phyloP scores from a whole-genome alignment of 2,797 vertebrate species.

The Nannoperca australis region DNA sequence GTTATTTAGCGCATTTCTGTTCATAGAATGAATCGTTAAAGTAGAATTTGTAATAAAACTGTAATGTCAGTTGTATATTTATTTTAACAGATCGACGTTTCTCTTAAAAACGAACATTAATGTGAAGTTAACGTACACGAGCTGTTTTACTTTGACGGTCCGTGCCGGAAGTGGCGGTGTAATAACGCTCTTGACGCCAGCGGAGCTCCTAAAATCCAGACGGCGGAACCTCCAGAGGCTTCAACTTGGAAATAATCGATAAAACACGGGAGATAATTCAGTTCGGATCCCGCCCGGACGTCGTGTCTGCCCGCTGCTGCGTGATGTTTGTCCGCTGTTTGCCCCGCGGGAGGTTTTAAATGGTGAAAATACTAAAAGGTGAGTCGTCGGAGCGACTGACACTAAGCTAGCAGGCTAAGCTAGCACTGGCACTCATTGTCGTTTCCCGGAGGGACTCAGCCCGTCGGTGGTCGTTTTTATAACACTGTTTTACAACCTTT shows the following conservation, averaged over 20 bases:
- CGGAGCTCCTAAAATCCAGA: background rate
- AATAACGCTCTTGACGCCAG: background rate
- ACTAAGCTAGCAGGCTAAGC: conserved; percentile 62
- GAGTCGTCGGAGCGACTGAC: conserved; percentile 37
- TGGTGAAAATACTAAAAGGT: conserved; percentile 57
- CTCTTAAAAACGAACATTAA: rapidly evolving
- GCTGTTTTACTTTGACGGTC: conserved; percentile 33
- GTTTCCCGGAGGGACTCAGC: conserved; percentile 55
- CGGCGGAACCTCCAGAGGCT: conserved; percentile 18
- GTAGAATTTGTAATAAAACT: rapidly evolving
- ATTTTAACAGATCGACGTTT: rapidly evolving
- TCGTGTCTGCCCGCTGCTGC: background rate
- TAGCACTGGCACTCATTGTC: conserved; percentile 56
- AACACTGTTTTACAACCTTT: rapidly evolving
- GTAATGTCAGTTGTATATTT: rapidly evolving
- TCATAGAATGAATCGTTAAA: rapidly evolving
- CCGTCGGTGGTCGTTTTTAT: background rate
- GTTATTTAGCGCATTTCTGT: background rate
- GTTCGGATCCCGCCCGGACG: rapidly evolving
- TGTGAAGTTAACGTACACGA: no score
- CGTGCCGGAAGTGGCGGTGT: conserved; percentile 21
- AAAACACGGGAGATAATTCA: rapidly evolving
- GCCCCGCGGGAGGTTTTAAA: background rate
- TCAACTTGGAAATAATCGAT: conserved; percentile 11
- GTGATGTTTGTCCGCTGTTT: background rate